Evolutionary conservation across 1,140 invertebrate genomes (phyloP).

Genomic region (Phymorhynchus buccinoides): DNA sequence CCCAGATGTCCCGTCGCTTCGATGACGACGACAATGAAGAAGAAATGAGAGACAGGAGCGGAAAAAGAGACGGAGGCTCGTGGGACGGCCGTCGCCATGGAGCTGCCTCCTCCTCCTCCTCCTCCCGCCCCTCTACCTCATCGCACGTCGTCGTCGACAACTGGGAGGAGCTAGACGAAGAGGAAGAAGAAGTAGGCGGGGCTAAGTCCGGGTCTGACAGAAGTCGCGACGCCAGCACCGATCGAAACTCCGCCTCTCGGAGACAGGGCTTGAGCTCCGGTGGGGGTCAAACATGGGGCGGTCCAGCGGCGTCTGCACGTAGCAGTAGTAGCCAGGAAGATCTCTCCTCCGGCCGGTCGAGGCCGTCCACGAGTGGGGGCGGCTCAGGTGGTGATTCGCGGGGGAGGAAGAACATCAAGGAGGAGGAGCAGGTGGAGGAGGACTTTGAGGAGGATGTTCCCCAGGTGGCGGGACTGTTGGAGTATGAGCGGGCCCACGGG

Average conservation of each 20-base stretch:
- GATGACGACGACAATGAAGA: background rate
- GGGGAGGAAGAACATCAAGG: background rate
- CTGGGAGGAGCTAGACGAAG: slow-evolving; percentile 19
- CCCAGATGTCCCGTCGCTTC: slow-evolving; percentile 36
- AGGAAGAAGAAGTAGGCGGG: background rate
- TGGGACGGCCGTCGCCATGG: background rate
- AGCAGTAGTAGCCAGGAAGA: background rate
- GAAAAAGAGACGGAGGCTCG: background rate
- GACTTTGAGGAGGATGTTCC: slow-evolving; percentile 36
- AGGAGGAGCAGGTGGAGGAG: background rate
- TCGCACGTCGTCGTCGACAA: background rate
- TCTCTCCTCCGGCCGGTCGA: background rate
- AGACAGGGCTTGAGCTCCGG: background rate
- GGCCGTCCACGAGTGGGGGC: slow-evolving; percentile 8
- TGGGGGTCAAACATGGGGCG: background rate
- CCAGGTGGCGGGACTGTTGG: slow-evolving; percentile 28
- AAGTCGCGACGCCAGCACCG: background rate
- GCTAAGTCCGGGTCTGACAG: background rate
- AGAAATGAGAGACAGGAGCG: slow-evolving; percentile 17
- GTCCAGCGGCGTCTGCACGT: background rate
- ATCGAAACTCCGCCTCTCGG: background rate
- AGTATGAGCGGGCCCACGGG: slow-evolving; percentile 32
- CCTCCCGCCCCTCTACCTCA: background rate
- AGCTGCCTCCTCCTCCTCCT: background rate
- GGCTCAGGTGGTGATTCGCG: background rate